Evolutionary conservation across 1,140 invertebrate genomes (phyloP).

Genomic region (Batillaria attramentaria): DNA sequence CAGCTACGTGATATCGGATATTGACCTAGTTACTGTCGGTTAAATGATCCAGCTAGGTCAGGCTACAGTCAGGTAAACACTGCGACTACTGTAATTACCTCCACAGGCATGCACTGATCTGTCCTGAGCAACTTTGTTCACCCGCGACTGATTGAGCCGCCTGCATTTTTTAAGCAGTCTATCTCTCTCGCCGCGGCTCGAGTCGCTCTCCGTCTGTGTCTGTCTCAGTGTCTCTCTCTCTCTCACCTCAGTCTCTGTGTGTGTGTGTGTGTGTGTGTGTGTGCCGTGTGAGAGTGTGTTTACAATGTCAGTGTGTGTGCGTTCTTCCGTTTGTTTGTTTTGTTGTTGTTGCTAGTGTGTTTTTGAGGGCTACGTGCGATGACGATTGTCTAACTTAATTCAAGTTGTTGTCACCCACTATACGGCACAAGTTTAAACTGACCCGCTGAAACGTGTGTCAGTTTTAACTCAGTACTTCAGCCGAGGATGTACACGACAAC

Average conservation of each 20-base stretch:
- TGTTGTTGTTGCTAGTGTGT: constrained; percentile 1
- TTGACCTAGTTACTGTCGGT: no score
- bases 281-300: background rate
- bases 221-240: no score
- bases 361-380: constrained; percentile 1
- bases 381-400: no score
- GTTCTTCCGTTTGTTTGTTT: background rate
- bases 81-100: background rate
- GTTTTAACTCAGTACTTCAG: background rate
- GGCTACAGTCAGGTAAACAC: background rate
- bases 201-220: background rate
- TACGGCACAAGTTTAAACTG: no score
- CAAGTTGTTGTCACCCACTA: no score
- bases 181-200: background rate
- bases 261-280: constrained; percentile 15
- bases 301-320: background rate
- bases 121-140: background rate
- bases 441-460: no score
- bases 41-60: no score
- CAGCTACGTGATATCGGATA: no score
- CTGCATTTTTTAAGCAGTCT: background rate
- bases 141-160: background rate
- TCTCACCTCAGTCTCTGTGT: no score
- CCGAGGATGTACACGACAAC: no score
- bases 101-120: background rate